Evolutionary conservation across 2,797 vertebrate species (phyloP).

Genomic region (Sebastes elongatus): DNA sequence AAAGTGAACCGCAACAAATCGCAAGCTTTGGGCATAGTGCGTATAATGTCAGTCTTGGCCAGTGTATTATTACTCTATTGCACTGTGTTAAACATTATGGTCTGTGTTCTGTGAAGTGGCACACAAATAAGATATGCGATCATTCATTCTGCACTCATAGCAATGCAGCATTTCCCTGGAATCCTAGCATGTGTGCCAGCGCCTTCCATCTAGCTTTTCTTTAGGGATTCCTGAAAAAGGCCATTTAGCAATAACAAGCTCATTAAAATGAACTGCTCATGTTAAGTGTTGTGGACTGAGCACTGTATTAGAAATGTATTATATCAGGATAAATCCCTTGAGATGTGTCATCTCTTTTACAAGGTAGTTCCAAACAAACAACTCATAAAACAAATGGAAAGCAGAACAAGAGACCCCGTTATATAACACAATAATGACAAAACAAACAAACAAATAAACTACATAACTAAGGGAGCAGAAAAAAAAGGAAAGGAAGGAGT

Average conservation of each 20-base stretch:
- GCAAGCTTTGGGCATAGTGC: not conserved
- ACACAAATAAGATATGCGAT: not conserved
- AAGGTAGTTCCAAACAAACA: not conserved
- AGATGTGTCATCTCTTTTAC: not conserved
- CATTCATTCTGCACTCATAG: not conserved
- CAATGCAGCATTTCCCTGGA: slow-evolving; percentile 10
- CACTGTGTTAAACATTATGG: not conserved
- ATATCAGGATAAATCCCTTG: not conserved
- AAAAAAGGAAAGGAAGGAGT: too few species aligned
- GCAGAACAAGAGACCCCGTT: not conserved
- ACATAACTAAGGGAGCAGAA: not conserved
- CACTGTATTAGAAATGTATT: not conserved
- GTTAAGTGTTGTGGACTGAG: slow-evolving; percentile 11
- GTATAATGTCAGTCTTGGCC: not conserved
- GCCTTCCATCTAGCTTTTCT: not conserved
- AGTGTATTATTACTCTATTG: not conserved
- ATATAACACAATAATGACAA: not conserved
- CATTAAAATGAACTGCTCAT: slow-evolving; percentile 14
- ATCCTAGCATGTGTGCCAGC: not conserved
- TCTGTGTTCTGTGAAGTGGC: not conserved
- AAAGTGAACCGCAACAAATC: too few species aligned
- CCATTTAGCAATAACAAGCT: slow-evolving; percentile 21
- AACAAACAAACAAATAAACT: not conserved
- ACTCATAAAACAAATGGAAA: not conserved
- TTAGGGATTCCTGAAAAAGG: slow-evolving; percentile 10